Evolutionary conservation across 2,888 invertebrate species (phyloP), one percentile per base, ranked within the genome.

Genomic region (Bombyx huttoni): DNA sequence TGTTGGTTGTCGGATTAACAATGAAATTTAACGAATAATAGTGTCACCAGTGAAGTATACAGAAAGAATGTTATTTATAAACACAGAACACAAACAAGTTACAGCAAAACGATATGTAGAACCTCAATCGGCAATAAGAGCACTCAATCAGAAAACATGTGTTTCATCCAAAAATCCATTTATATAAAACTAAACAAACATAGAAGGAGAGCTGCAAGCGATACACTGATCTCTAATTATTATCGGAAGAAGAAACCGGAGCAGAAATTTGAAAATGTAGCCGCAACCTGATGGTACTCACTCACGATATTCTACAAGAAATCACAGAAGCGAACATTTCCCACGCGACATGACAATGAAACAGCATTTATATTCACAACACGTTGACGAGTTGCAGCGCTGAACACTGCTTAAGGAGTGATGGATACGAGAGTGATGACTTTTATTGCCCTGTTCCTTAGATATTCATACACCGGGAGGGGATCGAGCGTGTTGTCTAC

Each of bases 401-500:
- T 48, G 35, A 47, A n/a, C 47, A n/a, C 13, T 49, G 40, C 52
- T 57, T 50, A 54, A 57, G 69, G 67, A 61, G 70, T 67, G 65
- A 64, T 68, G 70, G 70, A 72, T 67, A 75, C 72, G 72, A 81
- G 79, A 78, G 80, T 85, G 82, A 85, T 78, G 75, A 79, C 73
- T 80, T 75, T 68, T 85, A 72, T 87, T 86, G 77, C 82, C 83
- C 86, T 88, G 88, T 88, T 87, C 77, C 88, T 74, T 89, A 89
- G 88, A 88, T 87, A 83, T 76, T 79, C 82, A 78, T 83, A 78
- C 84, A 72, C 65, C 84, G 79, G 78, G 82, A 75, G 81, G 79
- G 78, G 81, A 82, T 79, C 86, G 80, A 78, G 81, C 89, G 81
- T 85, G 89, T 89, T 87, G 89, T 75, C 86, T 89, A 72, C 86